phyloP scores from a whole-genome alignment of 2,113 vertebrate species.

The Podocnemis expansa region DNA sequence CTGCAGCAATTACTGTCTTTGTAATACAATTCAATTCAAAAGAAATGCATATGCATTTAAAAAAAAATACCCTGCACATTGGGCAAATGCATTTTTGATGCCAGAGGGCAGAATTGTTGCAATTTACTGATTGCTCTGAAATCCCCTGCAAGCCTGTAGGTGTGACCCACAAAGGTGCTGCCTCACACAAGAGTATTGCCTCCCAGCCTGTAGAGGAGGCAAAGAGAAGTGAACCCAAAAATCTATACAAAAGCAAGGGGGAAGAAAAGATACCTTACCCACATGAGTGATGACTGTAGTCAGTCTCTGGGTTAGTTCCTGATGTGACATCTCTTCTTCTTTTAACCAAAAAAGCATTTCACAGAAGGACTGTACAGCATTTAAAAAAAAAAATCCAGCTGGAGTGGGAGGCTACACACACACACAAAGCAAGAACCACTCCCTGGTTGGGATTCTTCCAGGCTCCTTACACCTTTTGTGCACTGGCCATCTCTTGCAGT shows the following conservation, averaged over 20 bases:
- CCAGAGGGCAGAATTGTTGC: background rate
- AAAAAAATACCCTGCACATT: background rate
- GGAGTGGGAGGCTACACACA: slow-evolving; percentile 65
- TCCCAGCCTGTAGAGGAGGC: background rate
- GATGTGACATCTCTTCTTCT: slow-evolving; percentile 93
- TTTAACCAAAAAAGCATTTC: slow-evolving; percentile 92
- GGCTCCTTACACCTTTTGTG: slow-evolving; percentile 53
- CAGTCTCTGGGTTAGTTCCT: slow-evolving; percentile 89
- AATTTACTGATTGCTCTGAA: slow-evolving; percentile 2
- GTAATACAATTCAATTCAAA: slow-evolving; percentile 49
- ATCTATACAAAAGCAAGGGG: background rate
- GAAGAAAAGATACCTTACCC: slow-evolving; percentile 81
- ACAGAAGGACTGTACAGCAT: slow-evolving; percentile 70
- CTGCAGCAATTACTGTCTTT: background rate
- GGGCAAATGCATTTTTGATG: background rate
- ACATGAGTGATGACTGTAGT: slow-evolving; percentile 93
- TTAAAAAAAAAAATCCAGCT: slow-evolving; percentile 57
- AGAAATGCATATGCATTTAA: background rate
- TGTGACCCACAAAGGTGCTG: slow-evolving; percentile 17
- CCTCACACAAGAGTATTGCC: background rate
- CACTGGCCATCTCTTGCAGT: slow-evolving; percentile 15
- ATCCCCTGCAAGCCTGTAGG: slow-evolving; percentile 38
- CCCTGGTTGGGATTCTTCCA: slow-evolving; percentile 73
- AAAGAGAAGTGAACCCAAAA: background rate
- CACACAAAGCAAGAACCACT: slow-evolving; percentile 83